phyloP scores from a whole-genome alignment of 2,888 invertebrate species.

The Pemphredon lugubris region DNA sequence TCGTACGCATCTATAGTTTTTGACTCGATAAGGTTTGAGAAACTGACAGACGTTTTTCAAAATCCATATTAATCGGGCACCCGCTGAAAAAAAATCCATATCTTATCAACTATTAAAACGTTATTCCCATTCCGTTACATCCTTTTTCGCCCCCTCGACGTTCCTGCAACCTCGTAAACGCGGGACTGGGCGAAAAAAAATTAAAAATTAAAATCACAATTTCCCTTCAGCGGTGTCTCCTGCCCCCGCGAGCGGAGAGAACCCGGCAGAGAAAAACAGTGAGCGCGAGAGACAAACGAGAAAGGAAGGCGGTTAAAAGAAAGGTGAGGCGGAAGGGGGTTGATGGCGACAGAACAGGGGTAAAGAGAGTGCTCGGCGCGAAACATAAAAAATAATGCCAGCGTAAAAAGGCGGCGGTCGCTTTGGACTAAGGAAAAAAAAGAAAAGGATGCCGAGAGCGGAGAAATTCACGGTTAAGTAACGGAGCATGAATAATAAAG shows the following conservation, averaged over 20 bases:
- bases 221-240: conserved; percentile 60
- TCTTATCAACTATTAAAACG: conserved; percentile 66
- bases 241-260: conserved; percentile 29
- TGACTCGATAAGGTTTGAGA: no score
- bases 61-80: conserved; percentile 72
- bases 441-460: conserved; percentile 46
- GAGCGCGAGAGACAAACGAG: conserved; percentile 39
- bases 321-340: conserved; percentile 4
- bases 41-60: no score
- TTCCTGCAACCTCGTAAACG: conserved; percentile 16
- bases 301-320: not conserved
- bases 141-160: conserved; percentile 30
- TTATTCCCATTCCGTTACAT: conserved; percentile 20
- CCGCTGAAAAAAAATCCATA: conserved; percentile 65
- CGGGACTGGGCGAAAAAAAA: conserved; percentile 52
- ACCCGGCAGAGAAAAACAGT: conserved; percentile 28
- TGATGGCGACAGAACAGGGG: conserved; percentile 51
- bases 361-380: conserved; percentile 56
- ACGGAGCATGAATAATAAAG: conserved; percentile 61
- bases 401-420: conserved; percentile 64
- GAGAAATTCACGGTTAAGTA: conserved; percentile 61
- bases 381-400: conserved; percentile 65
- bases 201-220: conserved; percentile 75
- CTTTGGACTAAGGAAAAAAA: conserved; percentile 28
- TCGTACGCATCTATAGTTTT: no score